phyloP scores from a whole-genome alignment of 2,113 vertebrate genomes.

The Indicator indicator region DNA sequence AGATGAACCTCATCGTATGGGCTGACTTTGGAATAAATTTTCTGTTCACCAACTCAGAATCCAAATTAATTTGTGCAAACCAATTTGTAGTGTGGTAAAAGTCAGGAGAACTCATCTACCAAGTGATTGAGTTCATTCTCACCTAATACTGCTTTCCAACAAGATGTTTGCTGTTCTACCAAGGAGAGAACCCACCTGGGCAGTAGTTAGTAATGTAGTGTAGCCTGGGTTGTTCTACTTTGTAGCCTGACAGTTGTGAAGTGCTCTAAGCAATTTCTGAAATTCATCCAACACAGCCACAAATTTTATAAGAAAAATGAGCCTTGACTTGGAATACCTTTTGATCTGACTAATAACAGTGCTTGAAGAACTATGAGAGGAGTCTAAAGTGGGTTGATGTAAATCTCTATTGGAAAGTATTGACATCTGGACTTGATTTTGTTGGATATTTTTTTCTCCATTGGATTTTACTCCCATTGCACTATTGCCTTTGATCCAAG shows the following conservation, averaged over 20 bases:
- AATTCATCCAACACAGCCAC: neutral
- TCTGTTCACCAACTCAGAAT: neutral
- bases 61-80: neutral
- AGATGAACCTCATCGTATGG: neutral
- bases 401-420: slow-evolving; percentile 45
- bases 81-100: neutral
- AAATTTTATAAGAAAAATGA: neutral
- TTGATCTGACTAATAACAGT: slow-evolving; percentile 25
- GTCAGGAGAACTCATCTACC: neutral
- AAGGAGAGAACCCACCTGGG: neutral
- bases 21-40: neutral
- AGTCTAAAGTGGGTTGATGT: slow-evolving; percentile 36
- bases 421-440: slow-evolving; percentile 4
- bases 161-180: neutral
- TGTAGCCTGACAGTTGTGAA: neutral
- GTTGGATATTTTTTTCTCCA: neutral
- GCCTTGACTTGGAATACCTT: neutral
- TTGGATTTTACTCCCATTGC: neutral
- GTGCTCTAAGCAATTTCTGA: neutral
- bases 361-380: slow-evolving; percentile 26
- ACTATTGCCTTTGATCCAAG: slow-evolving; percentile 5
- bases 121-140: neutral
- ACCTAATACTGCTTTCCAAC: neutral
- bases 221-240: neutral
- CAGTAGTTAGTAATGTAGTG: neutral